Evolutionary conservation across 2,113 vertebrate species (phyloP), one percentile per base, ranked within the genome.

Genomic region (Burhinus bistriatus): DNA sequence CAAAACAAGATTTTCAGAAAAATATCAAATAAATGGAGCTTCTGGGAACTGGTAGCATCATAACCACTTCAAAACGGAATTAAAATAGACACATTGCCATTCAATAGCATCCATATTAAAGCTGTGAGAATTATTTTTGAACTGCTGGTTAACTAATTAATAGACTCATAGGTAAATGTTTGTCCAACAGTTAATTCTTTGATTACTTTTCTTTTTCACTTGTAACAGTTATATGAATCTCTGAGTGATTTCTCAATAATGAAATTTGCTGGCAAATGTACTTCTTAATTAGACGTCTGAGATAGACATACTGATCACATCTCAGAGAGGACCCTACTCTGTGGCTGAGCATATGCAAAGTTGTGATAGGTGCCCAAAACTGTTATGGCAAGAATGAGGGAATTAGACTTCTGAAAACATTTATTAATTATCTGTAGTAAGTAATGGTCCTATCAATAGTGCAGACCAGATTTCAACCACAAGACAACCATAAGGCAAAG

Each of bases 151-250:
- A 80, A n/a, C 52, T 87, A 83, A 94, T 95, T 89, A 91, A 66
- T 62, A 58, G 32, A 85, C 51, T 72, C 78, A 51, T 12, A 91
- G 38, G 62, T 94, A 97, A 96, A 94, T 95, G n/a, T 96, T 96
- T 95, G 89, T 52, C n/a, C 45, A 96, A 70, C 12, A 38, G 17
- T 92, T 95, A 72, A 77, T 72, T 87, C 58, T 32, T 78, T 91
- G 54, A 87, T 93, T 95, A 77, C 83, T 92, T 89, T 79, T 79
- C 49, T 51, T 76, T 58, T 75, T 57, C 12, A 2, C 21, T 76
- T 87, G 40, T 34, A 89, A 87, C 57, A 76, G 7, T 65, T 87
- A 57, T 52, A 87, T 76, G 61, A 76, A 87, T 71, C 11, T 81
- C 52, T 61, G 58, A 93, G 51, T 89, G 77, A 79, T 70, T 95